phyloP scores from a whole-genome alignment of 1,140 invertebrate genomes.

The Condylostylus longicornis region DNA sequence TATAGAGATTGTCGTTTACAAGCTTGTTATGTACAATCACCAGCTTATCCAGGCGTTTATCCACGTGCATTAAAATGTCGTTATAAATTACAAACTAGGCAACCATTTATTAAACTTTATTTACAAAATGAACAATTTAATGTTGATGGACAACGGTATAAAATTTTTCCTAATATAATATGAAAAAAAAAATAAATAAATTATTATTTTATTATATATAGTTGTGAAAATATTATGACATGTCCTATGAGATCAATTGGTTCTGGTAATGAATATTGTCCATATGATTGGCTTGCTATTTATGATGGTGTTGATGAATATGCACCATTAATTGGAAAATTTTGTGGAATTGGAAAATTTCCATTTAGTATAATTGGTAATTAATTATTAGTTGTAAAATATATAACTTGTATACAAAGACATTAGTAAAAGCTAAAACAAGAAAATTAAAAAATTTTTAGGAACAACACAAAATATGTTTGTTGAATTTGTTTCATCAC shows the following conservation, averaged over 20 bases:
- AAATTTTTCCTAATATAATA: too few relatives aligned
- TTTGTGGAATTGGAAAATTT: slow-evolving; percentile 87
- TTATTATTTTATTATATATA: slow-evolving; percentile 9
- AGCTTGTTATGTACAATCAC: slow-evolving; percentile 83
- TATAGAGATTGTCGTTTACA: slow-evolving; percentile 73
- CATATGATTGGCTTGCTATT: slow-evolving; percentile 77
- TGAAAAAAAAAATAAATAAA: too few relatives aligned
- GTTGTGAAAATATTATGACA: slow-evolving; percentile 84
- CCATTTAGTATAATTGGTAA: slow-evolving; percentile 77
- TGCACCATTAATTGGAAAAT: slow-evolving; percentile 72
- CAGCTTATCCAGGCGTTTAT: slow-evolving; percentile 82
- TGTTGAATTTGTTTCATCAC: slow-evolving; percentile 80
- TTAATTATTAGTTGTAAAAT: too few relatives aligned
- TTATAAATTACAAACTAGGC: slow-evolving; percentile 70
- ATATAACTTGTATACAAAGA: too few relatives aligned
- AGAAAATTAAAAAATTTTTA: too few relatives aligned
- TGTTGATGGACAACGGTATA: slow-evolving; percentile 68
- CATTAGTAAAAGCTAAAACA: too few relatives aligned
- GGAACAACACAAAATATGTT: slow-evolving; percentile 74
- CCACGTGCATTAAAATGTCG: slow-evolving; percentile 77
- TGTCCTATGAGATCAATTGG: slow-evolving; percentile 83
- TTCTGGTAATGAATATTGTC: slow-evolving; percentile 71
- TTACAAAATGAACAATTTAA: slow-evolving; percentile 88
- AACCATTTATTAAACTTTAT: slow-evolving; percentile 80
- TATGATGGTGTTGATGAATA: slow-evolving; percentile 82